Evolutionary conservation across 2,888 invertebrate species (phyloP).

Genomic region (Eupeodes luniger): DNA sequence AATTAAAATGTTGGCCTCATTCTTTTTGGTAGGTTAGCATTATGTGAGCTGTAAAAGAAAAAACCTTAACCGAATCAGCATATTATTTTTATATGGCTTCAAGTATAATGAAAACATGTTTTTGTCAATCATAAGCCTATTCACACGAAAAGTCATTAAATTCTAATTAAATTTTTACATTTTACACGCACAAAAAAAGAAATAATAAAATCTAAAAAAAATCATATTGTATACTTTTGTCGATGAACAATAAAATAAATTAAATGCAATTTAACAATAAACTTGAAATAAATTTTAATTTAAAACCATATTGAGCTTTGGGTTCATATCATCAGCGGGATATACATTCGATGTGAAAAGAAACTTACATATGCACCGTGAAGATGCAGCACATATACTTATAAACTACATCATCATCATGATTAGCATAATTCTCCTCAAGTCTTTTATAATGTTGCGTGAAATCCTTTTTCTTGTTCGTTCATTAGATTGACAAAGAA

Average conservation of each 20-base stretch:
- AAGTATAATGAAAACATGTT: neutral
- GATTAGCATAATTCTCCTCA: slow-evolving; percentile 31
- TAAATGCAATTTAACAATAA: slow-evolving; percentile 16
- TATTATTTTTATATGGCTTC: neutral
- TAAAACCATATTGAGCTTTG: slow-evolving; percentile 7
- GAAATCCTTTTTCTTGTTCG: slow-evolving; percentile 42
- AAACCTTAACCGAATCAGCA: neutral
- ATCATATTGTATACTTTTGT: slow-evolving; percentile 18
- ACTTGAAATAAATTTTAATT: slow-evolving; percentile 8
- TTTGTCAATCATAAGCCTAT: neutral
- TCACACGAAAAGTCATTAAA: slow-evolving; percentile 3
- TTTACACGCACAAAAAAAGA: neutral
- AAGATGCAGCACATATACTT: neutral
- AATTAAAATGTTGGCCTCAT: slow-evolving; percentile 10
- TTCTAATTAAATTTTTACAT: slow-evolving; percentile 14
- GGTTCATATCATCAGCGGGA: slow-evolving; percentile 3
- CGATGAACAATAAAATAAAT: slow-evolving; percentile 30
- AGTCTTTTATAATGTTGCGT: slow-evolving; percentile 19
- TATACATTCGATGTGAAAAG: neutral
- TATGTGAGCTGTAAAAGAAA: neutral
- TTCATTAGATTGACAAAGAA: slow-evolving; percentile 7
- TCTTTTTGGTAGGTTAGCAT: neutral
- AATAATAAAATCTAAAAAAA: slow-evolving; percentile 3
- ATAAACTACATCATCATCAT: neutral
- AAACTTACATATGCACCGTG: neutral